Percentiles rank a stretch among this genome's conserved stretches.
Conservation (phyloP, 1,140 invertebrate species). For the Nephila pilipes region DNA sequence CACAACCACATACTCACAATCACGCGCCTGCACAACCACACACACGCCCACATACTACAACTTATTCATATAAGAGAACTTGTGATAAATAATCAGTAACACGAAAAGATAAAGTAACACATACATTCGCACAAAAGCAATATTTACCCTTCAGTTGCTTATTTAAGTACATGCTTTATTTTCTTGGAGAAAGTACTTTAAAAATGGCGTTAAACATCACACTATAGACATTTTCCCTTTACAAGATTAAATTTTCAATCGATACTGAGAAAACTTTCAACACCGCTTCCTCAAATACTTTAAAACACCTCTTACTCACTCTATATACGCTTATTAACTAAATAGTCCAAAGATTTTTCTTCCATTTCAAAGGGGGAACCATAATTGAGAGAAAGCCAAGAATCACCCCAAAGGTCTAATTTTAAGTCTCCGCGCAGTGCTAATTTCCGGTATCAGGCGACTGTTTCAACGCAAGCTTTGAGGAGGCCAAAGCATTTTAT, state of each 20-base stretch:
- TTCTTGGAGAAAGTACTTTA: too few relatives aligned
- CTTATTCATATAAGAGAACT: too few relatives aligned
- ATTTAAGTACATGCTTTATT: too few relatives aligned
- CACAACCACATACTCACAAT: too few relatives aligned
- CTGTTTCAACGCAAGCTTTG: neutral
- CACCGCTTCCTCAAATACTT: neutral
- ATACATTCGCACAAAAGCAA: too few relatives aligned
- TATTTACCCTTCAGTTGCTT: too few relatives aligned
- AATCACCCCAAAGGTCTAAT: neutral
- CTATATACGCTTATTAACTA: neutral
- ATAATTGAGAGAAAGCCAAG: neutral
- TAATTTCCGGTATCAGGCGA: slow-evolving; percentile 8
- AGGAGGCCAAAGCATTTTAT: slow-evolving; percentile 31
- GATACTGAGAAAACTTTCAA: neutral
- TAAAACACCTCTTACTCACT: neutral
- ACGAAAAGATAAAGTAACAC: too few relatives aligned
- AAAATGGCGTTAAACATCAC: neutral
- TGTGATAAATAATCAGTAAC: too few relatives aligned
- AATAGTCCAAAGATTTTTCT: neutral
- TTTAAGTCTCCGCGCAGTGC: slow-evolving; percentile 14
- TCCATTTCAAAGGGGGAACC: neutral
- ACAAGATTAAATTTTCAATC: neutral
- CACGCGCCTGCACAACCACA: too few relatives aligned
- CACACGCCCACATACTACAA: too few relatives aligned
- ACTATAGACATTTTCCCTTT: too few relatives aligned